Evolutionary conservation across 1,140 invertebrate species (phyloP), one percentile per base, ranked within the genome.

Genomic region (Lithobius niger): DNA sequence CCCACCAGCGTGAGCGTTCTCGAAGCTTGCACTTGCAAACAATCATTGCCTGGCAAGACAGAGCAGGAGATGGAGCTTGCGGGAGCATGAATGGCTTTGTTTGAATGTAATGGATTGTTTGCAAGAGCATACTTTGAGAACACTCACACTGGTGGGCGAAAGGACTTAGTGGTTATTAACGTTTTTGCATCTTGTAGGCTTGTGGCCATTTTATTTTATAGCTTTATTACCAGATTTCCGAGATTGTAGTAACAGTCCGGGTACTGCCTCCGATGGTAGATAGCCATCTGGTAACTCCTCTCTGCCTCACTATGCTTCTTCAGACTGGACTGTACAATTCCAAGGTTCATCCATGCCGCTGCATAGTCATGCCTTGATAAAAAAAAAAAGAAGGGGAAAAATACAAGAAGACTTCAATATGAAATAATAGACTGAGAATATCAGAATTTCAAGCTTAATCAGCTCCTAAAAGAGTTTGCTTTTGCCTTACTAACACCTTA

Each of bases 311-410:
- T 64, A 57, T 78, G 79, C 61, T 83, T 79, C 57, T 83, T 82
- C 42, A 82, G 71, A 16, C 79, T 77, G 2, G 88, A 82, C 57
- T 93, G 75, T 44, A 95, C 83, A 62, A 96, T 96, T 15, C 92
- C 93, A 21, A 97, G 74, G 74, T 98, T 97, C 92, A 97, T 97
- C 92, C 92, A 97, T 1, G 91, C 93, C 16, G 89, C 84, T 3
- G 93, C 83, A 78, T 97, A 97, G 64, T 88, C 82, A 50, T 80
- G 74, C 61, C 88, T 88, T n/a, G n/a, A n/a, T n/a, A n/a, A n/a
- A n/a, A n/a, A n/a, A n/a, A n/a, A n/a, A n/a, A n/a, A n/a, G n/a
- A n/a, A n/a, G n/a, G n/a, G n/a, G n/a, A n/a, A n/a, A n/a, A n/a
- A n/a, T n/a, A n/a, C n/a, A n/a, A n/a, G n/a, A n/a, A n/a, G n/a